phyloP scores from a whole-genome alignment of 2,797 vertebrate species.

The Arvicola amphibius region DNA sequence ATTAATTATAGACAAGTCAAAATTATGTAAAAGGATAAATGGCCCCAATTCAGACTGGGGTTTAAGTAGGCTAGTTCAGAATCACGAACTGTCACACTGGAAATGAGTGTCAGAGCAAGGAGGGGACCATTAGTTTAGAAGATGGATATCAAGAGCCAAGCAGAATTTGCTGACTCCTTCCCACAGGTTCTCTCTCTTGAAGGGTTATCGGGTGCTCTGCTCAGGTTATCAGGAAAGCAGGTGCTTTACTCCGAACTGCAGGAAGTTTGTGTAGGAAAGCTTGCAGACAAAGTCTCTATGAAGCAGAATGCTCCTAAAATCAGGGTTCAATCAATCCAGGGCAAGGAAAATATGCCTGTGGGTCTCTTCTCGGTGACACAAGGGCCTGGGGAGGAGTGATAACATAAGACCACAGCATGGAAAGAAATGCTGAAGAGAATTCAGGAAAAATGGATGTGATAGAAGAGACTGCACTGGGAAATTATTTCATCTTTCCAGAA shows the following conservation, averaged over 20 bases:
- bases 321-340: slow-evolving; percentile 19
- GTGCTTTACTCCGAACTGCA: neutral
- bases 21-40: slow-evolving; percentile 67
- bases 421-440: slow-evolving; percentile 15
- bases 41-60: slow-evolving; percentile 36
- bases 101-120: slow-evolving; percentile 33
- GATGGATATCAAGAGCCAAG: slow-evolving; percentile 19
- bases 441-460: neutral
- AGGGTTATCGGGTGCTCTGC: neutral
- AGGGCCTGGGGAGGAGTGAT: neutral
- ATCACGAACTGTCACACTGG: slow-evolving; percentile 33
- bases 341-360: neutral
- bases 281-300: neutral
- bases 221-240: neutral
- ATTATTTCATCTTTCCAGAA: slow-evolving; percentile 3
- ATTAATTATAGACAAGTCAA: slow-evolving; percentile 75
- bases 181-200: slow-evolving; percentile 13
- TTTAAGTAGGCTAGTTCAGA: slow-evolving; percentile 55
- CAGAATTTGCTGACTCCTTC: slow-evolving; percentile 29
- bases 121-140: slow-evolving; percentile 26
- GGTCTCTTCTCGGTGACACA: neutral
- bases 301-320: neutral
- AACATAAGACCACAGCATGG: neutral
- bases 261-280: neutral
- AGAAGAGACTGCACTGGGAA: neutral